Percentiles rank a stretch among this genome's conserved stretches.
phyloP scores from a whole-genome alignment of 2,113 vertebrate genomes.

The Caretta caretta region DNA sequence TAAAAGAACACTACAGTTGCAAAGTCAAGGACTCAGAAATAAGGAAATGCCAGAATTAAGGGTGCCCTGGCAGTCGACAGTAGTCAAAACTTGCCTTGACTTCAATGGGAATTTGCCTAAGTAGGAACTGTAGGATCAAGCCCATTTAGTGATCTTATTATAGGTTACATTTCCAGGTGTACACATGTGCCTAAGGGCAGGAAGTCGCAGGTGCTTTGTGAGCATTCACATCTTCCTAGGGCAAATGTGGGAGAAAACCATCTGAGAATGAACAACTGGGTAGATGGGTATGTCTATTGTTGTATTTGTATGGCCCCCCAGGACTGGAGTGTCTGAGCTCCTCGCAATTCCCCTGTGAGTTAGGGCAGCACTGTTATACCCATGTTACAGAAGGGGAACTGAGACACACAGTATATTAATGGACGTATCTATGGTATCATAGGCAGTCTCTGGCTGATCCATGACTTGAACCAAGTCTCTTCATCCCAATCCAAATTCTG shows the following conservation, averaged over 20 bases:
- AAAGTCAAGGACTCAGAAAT: background rate
- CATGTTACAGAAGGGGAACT: background rate
- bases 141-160: background rate
- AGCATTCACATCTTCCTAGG: background rate
- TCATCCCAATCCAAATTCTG: background rate
- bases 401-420: background rate
- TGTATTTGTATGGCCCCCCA: background rate
- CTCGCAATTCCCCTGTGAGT: background rate
- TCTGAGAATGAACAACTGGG: too few species aligned
- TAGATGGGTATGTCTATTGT: background rate
- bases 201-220: background rate
- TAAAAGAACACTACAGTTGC: background rate
- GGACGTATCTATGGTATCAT: background rate
- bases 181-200: background rate
- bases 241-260: background rate
- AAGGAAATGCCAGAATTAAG: background rate
- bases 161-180: background rate
- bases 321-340: background rate
- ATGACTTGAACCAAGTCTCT: background rate
- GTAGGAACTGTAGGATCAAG: background rate
- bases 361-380: background rate
- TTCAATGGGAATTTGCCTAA: background rate
- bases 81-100: background rate
- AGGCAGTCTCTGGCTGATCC: background rate
- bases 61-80: too few species aligned